Base-by-base conservation (phyloP, 2,888 invertebrate species). In the Mycogona germanica region DNA sequence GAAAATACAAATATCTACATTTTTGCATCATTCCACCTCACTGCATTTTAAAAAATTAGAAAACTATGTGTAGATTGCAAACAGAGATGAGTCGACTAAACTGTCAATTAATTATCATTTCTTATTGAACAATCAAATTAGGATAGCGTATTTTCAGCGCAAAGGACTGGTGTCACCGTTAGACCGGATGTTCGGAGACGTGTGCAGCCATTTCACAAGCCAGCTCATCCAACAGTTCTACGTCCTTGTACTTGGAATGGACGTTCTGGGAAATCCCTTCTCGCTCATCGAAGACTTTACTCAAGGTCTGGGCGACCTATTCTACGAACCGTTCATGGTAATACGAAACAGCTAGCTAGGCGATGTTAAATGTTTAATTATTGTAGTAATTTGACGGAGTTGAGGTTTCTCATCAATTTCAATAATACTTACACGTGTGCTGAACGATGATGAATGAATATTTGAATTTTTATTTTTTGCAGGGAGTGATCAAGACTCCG, bases 141-240 rank as follows among this genome's bases (percentile, higher is more conserved):
- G 84, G 65, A 78, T 84, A 72, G 77, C 81, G 0, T 80, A 76
- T 62, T 74, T 51, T 80, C 61, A 82, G 84, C 65, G 68, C 23
- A 48, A 53, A 40, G 48, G 48, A 38, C 21, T 48, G 23, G 35
- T 35, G 26, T 53, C 70, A 77, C 73, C 76, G 0, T 64, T 72
- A 23, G 62, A 68, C 3, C 73, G 75, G 38, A 70, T 81, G 26
- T 44, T 75, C 32, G 69, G 72, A 6, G 75, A 78, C 56, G 73
- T 82, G 1, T 73, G 75, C 41, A 74, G 77, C 2, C 82, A 84
- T 67, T 82, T 82, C 64, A 75, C 75, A 64, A 76, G 79, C 26
- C 84, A 86, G 68, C 73, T 84, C 59, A 73, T 84, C 53, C 85
- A 86, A 65, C 87, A 87, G 69, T 81, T 84, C 65, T 84, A 87